Base-by-base conservation (phyloP, 1,140 invertebrate genomes). In the Eumaeus atala region DNA sequence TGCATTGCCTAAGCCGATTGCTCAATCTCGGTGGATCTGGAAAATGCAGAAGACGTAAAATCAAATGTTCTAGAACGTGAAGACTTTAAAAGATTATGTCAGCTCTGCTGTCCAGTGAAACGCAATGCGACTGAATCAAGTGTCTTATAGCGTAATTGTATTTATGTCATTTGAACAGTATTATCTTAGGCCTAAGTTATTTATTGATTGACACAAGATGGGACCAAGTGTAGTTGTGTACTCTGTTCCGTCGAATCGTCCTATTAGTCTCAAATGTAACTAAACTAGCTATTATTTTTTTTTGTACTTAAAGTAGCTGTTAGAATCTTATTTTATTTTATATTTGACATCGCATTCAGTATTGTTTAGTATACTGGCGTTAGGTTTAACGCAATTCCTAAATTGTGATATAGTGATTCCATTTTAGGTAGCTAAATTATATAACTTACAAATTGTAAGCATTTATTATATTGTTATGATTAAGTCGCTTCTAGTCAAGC, bases 161-260 rank as follows among this genome's bases (percentile, higher is more conserved):
- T 70, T 72, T 59, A 53, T 51, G 59, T 64, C 74, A 77, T 73
- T 48, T 76, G 60, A 77, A 64, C 83, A 84, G 83, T 86, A 86
- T 86, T 86, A 84, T 71, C 11, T 35, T 59, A 74, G 66, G 17
- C 37, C n/a, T 84, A 78, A 75, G 68, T 64, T 72, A 77, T 73
- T 76, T 77, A 79, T 77, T 81, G 61, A 37, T 52, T 64, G 57
- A 66, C 63, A 50, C 50, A 62, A 66, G 64, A 70, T 75, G 83
- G 83, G 83, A 78, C 83, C 83, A 86, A 82, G 73, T 60, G 66
- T 70, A 72, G 80, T 73, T 84, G 79, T 86, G 80, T 74, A 67
- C 68, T 58, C 54, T 70, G 67, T 73, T 75, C 66, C 66, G 38
- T 55, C 18, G 18, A 37, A 42, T 9, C 21, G 44, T 48, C 49